These are phyloP conservation scores for Anastatus disparis DNA, from an alignment of 1,140 invertebrate species.

Conservation along the genomic window DNA sequence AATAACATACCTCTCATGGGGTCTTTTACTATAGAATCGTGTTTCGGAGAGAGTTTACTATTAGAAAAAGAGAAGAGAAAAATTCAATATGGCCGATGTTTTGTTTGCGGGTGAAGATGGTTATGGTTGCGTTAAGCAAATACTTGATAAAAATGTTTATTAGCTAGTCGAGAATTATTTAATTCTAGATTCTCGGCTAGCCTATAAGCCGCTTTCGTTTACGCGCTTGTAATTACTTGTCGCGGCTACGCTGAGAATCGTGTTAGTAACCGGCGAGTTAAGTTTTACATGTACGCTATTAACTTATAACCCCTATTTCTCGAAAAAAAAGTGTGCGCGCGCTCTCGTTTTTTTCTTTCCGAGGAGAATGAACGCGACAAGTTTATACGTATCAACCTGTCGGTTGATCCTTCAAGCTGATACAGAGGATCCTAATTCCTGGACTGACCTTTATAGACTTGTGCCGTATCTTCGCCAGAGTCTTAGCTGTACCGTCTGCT, in stretches of 20 bases:
- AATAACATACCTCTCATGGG: no score
- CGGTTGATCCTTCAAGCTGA: constrained; percentile 80
- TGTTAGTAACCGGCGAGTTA: no score
- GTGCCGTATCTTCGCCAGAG: constrained; percentile 87
- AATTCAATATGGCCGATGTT: constrained; percentile 59
- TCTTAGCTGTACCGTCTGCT: constrained; percentile 88
- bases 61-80: constrained; percentile 32
- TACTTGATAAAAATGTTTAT: constrained; percentile 19
- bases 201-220: no score
- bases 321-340: no score
- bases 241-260: no score
- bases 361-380: constrained; percentile 83
- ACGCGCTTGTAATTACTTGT: no score
- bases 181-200: background rate
- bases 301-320: no score
- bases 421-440: constrained; percentile 75
- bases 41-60: background rate
- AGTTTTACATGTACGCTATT: no score
- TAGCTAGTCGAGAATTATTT: background rate
- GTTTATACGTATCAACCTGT: constrained; percentile 85
- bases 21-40: no score
- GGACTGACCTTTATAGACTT: constrained; percentile 83
- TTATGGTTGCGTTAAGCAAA: constrained; percentile 47
- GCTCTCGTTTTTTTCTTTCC: no score
- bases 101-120: constrained; percentile 58